Percentiles rank a stretch among this genome's conserved stretches.
Conservation (phyloP, 2,888 invertebrate species). For the Agrilus mali region DNA sequence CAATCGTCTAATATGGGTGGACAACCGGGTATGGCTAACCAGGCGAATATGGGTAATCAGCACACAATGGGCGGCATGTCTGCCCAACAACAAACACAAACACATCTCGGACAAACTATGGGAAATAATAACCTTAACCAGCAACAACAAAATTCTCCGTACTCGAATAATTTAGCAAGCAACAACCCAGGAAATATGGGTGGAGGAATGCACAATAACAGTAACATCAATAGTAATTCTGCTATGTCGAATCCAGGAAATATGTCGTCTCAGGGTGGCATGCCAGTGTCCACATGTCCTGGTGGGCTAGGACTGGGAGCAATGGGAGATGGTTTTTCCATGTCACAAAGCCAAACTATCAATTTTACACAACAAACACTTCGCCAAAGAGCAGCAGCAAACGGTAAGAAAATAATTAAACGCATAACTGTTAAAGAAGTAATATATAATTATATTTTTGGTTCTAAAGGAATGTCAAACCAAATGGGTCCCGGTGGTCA, state of each 20-base stretch:
- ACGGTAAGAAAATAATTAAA: conserved; percentile 15
- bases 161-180: conserved; percentile 6
- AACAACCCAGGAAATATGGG: conserved; percentile 13
- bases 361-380: conserved; percentile 68
- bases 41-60: conserved; percentile 1
- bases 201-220: conserved; percentile 17
- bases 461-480: conserved; percentile 1
- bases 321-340: conserved; percentile 49
- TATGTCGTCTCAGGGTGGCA: conserved; percentile 7
- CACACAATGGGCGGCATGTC: too few species aligned
- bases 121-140: conserved; percentile 8
- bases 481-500: conserved; percentile 15
- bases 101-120: conserved; percentile 6
- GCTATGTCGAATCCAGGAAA: conserved; percentile 6
- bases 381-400: conserved; percentile 39
- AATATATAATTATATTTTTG: not conserved
- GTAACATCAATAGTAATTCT: conserved; percentile 13
- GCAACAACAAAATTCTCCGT: conserved; percentile 7
- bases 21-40: not conserved
- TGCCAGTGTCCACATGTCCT: conserved; percentile 7
- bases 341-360: conserved; percentile 76
- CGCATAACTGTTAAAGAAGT: too few species aligned
- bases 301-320: conserved; percentile 14
- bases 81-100: conserved; percentile 3
- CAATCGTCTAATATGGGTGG: not conserved